Evolutionary conservation across 2,113 vertebrate genomes (phyloP).

Genomic region (Podarcis raffonei): DNA sequence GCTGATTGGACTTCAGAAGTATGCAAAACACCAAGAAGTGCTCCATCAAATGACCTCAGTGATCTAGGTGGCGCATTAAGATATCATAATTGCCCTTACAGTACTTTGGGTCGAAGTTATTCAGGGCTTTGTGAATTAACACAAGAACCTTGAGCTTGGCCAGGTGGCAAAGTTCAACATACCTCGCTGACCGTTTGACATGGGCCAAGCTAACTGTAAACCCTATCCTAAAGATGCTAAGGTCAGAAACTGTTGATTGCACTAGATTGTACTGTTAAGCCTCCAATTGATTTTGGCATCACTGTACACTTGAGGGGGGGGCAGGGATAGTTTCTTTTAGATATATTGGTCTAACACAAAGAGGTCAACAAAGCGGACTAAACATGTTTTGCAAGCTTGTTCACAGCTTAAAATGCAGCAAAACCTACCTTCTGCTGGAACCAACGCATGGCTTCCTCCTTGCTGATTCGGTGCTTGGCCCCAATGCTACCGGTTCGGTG

Average conservation of each 20-base stretch:
- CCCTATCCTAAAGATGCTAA: background rate
- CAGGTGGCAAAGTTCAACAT: background rate
- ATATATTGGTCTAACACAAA: background rate
- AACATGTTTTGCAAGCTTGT: background rate
- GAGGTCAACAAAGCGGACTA: background rate
- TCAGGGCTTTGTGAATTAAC: no score
- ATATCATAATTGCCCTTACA: no score
- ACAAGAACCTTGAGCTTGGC: no score
- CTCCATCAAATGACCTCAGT: no score
- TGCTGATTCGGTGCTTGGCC: slow-evolving; percentile 95
- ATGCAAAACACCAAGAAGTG: no score
- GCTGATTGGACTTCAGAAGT: no score
- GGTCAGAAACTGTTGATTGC: background rate
- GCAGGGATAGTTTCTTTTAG: background rate
- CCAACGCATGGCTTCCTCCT: slow-evolving; percentile 99
- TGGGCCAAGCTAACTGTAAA: background rate
- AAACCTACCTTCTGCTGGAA: slow-evolving; percentile 95
- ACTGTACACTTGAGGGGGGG: background rate
- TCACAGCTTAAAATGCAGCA: fast-evolving
- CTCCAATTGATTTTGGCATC: background rate
- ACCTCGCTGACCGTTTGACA: background rate
- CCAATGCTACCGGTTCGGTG: slow-evolving; percentile 94
- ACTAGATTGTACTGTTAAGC: no score
- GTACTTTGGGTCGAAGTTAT: no score
- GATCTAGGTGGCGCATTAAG: no score